Conservation (phyloP, 2,797 vertebrate genomes). For the Botia almorhae region DNA sequence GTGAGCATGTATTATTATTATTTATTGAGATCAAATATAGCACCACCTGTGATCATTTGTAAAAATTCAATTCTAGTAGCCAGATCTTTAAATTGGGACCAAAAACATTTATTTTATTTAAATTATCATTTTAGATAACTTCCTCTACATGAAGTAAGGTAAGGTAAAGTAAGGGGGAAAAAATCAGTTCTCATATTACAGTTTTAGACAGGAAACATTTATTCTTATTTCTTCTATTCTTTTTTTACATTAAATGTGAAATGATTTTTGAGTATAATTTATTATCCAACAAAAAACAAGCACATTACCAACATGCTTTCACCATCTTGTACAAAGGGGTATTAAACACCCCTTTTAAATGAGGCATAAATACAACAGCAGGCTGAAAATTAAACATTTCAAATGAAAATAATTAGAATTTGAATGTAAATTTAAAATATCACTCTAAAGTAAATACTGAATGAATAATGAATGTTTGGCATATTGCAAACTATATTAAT, state of each 20-base stretch:
- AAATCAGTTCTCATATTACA: neutral
- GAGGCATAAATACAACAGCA: neutral
- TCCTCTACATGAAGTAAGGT: neutral
- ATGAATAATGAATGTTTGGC: slow-evolving; percentile 15
- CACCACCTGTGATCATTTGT: no score
- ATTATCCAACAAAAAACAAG: neutral
- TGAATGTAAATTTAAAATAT: slow-evolving; percentile 12
- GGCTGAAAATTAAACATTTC: slow-evolving; percentile 9
- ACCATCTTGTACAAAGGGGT: neutral
- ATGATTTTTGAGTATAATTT: neutral
- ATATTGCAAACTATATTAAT: neutral
- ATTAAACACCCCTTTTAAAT: neutral
- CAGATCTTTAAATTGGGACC: no score
- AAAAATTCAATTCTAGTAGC: no score
- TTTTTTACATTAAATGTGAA: neutral
- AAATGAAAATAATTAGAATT: neutral
- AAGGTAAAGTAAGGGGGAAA: neutral
- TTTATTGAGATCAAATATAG: no score
- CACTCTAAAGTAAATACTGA: neutral
- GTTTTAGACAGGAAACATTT: neutral
- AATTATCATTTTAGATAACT: no score
- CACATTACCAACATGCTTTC: neutral
- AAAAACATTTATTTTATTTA: no score
- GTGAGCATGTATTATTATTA: no score
- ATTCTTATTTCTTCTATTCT: neutral